Evolutionary conservation across 2,888 invertebrate genomes (phyloP).

Genomic region (Anticlea derivata): DNA sequence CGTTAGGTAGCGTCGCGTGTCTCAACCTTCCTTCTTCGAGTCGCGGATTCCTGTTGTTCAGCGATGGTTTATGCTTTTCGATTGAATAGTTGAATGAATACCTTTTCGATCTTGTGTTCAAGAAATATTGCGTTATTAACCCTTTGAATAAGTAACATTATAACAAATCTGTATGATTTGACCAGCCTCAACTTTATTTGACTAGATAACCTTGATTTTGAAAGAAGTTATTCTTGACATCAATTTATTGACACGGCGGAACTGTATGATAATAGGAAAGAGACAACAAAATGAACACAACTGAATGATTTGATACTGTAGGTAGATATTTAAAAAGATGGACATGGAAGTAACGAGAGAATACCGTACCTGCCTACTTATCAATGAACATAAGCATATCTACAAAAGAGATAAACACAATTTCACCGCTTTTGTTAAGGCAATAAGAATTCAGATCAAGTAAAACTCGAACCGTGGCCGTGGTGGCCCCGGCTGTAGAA

Average conservation of each 20-base stretch:
- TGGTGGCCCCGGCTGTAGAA: no score
- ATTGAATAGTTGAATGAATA: constrained; percentile 24
- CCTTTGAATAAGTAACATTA: background rate
- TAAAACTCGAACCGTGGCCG: constrained; percentile 56
- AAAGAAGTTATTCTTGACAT: constrained; percentile 14
- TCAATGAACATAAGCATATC: no score
- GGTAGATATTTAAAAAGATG: no score
- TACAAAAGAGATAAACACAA: background rate
- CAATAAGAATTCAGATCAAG: constrained; percentile 62
- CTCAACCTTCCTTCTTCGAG: constrained; percentile 68
- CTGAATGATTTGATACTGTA: no score
- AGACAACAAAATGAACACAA: background rate
- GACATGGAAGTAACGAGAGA: no score
- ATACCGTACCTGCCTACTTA: no score
- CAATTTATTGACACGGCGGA: background rate
- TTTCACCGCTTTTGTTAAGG: constrained; percentile 7
- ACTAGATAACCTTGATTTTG: constrained; percentile 7
- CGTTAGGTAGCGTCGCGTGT: constrained; percentile 77
- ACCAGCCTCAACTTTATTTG: constrained; percentile 1
- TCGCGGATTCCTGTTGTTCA: constrained; percentile 55
- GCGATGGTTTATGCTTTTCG: constrained; percentile 35
- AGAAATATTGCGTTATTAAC: constrained; percentile 7
- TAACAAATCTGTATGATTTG: no score
- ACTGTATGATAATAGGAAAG: no score
- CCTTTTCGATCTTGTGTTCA: constrained; percentile 13